Conservation (phyloP, 92 coral and sea anemone species). For the Parazoanthus atlanticus region DNA sequence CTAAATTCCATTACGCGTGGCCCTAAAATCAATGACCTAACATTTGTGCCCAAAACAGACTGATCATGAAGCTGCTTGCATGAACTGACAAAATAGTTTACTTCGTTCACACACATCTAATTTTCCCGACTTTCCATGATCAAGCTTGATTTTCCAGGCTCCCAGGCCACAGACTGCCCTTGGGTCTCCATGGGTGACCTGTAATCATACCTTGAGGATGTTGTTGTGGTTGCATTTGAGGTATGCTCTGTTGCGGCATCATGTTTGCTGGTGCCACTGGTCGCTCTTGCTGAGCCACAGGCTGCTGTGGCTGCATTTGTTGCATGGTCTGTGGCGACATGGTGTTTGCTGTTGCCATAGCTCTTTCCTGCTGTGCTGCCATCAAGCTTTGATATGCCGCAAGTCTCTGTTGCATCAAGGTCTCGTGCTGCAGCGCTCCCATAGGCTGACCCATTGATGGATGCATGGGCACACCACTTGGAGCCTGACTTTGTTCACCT, state of each 20-base stretch:
- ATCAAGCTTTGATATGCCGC: conserved; percentile 70
- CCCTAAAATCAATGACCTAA: too few relatives aligned
- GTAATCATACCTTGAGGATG: conserved; percentile 16
- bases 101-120: background rate
- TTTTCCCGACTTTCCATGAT: background rate
- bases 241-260: conserved; percentile 37
- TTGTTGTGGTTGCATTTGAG: conserved; percentile 36
- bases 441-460: conserved; percentile 68
- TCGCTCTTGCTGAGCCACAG: conserved; percentile 43
- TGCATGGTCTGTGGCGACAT: conserved; percentile 54
- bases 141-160: background rate
- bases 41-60: too few relatives aligned
- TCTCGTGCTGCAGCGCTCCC: conserved; percentile 86
- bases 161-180: background rate
- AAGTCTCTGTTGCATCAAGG: conserved; percentile 81
- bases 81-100: background rate
- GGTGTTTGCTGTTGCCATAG: conserved; percentile 56
- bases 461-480: conserved; percentile 65
- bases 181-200: background rate
- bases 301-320: conserved; percentile 70
- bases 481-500: conserved; percentile 70
- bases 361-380: conserved; percentile 65
- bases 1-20: too few relatives aligned
- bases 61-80: background rate
- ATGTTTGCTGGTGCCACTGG: conserved; percentile 30